Evolutionary conservation across 2,888 invertebrate species (phyloP).

Genomic region (Antheraea yamamai): DNA sequence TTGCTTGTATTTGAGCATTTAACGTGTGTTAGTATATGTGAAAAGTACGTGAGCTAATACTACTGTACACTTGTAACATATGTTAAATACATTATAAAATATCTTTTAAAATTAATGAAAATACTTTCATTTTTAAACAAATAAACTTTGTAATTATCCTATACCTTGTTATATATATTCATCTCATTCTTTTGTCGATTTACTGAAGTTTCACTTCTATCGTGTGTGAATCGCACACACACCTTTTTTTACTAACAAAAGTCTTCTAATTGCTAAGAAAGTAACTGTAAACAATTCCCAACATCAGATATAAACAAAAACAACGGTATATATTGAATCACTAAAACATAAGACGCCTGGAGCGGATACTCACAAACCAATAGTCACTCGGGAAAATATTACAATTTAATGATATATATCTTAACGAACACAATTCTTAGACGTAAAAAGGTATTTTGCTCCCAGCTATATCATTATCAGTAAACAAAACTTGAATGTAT

Average conservation of each 20-base stretch:
- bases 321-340: neutral
- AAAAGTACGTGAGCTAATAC: too few relatives aligned
- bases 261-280: neutral
- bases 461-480: neutral
- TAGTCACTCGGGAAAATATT: neutral
- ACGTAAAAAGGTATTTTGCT: neutral
- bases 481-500: neutral
- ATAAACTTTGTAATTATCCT: too few relatives aligned
- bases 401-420: neutral
- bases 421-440: neutral
- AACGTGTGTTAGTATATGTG: too few relatives aligned
- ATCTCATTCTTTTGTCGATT: too few relatives aligned
- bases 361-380: neutral
- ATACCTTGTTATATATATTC: too few relatives aligned
- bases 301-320: neutral
- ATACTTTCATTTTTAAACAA: too few relatives aligned
- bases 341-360: neutral
- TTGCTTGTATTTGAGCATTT: too few relatives aligned
- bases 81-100: too few relatives aligned
- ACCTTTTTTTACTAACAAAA: neutral
- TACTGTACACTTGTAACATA: too few relatives aligned
- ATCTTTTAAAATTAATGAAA: too few relatives aligned
- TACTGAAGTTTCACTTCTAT: too few relatives aligned
- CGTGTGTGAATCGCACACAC: too few relatives aligned
- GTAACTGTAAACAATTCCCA: neutral